These are phyloP conservation scores for Triplophysa bombifrons DNA, from an alignment of 2,797 vertebrate species.

Conservation along the genomic window DNA sequence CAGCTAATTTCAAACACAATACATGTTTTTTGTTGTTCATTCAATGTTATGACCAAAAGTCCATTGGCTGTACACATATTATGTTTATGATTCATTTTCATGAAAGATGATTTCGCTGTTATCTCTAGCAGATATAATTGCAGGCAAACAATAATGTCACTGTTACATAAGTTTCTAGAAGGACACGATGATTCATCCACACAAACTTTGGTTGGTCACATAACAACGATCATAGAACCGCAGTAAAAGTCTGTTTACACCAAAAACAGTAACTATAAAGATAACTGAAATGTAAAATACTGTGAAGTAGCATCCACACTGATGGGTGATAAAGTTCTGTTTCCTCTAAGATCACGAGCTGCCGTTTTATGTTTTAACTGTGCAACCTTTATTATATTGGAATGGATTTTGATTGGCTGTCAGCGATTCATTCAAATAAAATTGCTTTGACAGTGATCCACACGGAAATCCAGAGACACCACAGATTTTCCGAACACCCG, in stretches of 20 bases:
- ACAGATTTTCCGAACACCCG: neutral
- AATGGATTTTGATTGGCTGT: no score
- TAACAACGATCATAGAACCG: neutral
- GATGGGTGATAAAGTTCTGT: no score
- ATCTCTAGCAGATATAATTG: neutral
- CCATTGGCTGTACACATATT: constrained; percentile 5
- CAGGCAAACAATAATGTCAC: neutral
- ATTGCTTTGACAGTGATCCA: neutral
- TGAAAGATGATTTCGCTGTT: neutral
- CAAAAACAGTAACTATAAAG: no score
- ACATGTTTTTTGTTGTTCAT: neutral
- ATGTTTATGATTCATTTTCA: neutral
- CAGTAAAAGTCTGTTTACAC: no score
- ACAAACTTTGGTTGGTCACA: neutral
- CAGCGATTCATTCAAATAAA: no score
- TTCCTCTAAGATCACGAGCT: no score
- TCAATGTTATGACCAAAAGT: neutral
- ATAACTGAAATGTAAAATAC: no score
- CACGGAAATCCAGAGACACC: neutral
- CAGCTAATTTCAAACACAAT: neutral
- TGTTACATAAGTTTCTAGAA: neutral
- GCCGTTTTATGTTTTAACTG: no score
- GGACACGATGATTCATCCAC: neutral
- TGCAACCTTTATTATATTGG: no score
- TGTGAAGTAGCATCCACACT: no score